Evolutionary conservation across 1,140 invertebrate species (phyloP), one percentile per base, ranked within the genome.

Genomic region (Temnothorax nylanderi): DNA sequence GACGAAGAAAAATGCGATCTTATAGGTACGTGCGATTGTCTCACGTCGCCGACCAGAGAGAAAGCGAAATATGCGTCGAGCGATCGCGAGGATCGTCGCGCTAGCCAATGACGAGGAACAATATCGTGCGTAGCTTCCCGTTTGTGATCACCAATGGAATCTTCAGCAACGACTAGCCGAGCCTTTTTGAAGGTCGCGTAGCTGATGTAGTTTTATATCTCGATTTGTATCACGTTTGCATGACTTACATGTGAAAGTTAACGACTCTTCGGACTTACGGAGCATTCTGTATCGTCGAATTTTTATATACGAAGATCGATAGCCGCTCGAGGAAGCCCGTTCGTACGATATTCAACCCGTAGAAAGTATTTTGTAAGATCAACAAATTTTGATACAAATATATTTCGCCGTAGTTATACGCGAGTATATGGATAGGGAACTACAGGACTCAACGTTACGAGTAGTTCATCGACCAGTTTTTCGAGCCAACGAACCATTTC

Each of bases 311-410:
- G 41, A 72, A 56, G n/a, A 32, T 34, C 21, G 51, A 49, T 5
- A n/a, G 13, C 44, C 74, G 34, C 56, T 85, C 74, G 72, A 76
- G 82, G 11, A 18, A 65, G 58, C 62, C 21, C 74, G 82, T 78
- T 60, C 37, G 60, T 85, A 60, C 74, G 74, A 77, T 64, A 54
- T 26, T 37, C 44, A 21, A 78, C 26, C 21, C 82, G 74, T 78
- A 85, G 75, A 85, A 78, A 85, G 89, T 90, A 90, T 90, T 89
- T 90, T 89, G 21, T 89, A 90, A 85, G 74, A 72, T 54, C 65
- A 26, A 21, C 65, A 47, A 41, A 84, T 90, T 90, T 90, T 90
- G 77, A 90, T 89, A 84, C 41, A 74, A 11, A 75, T 49, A 47
- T 84, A 84, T 75, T 84, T 84, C 54, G 21, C 4, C 41, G 11